Evolutionary conservation across 2,888 invertebrate species (phyloP), one percentile per base, ranked within the genome.

Genomic region (Diaprepes abbreviatus): DNA sequence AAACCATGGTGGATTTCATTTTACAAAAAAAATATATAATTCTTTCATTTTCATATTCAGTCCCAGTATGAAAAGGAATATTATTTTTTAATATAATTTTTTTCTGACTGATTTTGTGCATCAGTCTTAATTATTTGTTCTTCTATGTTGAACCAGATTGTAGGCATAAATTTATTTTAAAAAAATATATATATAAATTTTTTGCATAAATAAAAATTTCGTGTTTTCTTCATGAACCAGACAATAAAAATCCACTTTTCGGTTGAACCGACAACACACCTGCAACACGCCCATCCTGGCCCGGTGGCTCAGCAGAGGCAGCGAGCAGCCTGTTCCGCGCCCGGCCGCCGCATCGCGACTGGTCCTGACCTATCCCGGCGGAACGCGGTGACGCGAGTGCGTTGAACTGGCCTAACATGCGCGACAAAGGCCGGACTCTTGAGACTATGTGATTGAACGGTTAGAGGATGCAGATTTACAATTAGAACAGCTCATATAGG

Each of bases 281-380:
- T 71, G 77, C 73, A 87, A 88, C 82, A 80, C 82, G 79, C 80
- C 80, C 80, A 80, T 80, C 55, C 65, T 73, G 58, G 59, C 68
- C 62, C 65, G 59, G 40, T 70, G 65, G 62, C 55, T 62, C 64
- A 69, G 48, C 28, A 43, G 54, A 60, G 43, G 38, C 58, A 14
- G 54, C 17, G 57, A 48, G 52, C 60, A 55, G 60, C 72, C 60
- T 52, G 69, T 55, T 69, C 55, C 66, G 63, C 69, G 63, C 72
- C 72, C 72, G 68, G 63, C 58, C 68, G 71, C 77, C 76, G 77
- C 79, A 78, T 79, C 79, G 74, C 79, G 78, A 73, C 72, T 70
- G 71, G 77, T 77, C 79, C 80, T 81, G 81, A 82, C 81, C 82
- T 81, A 81, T 78, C 80, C 80, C 79, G 69, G 40, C 52, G 52